Percentiles rank a stretch among this genome's conserved stretches.
These are phyloP conservation scores for Leuctra nigra DNA, from an alignment of 2,888 invertebrate genomes.

Conservation along the genomic window DNA sequence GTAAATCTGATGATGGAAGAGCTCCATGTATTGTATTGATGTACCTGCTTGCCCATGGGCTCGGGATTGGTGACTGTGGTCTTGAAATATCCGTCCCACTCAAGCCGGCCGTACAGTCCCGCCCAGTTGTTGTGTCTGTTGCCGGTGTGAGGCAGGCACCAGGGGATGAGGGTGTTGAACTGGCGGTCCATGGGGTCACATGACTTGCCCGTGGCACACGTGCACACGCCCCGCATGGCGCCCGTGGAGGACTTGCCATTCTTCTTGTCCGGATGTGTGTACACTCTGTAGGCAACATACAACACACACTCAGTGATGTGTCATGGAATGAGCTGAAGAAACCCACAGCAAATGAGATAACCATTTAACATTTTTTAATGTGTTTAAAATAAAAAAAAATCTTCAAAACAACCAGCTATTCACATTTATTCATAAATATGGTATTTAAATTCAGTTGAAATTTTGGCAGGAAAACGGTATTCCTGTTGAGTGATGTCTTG, in stretches of 20 bases:
- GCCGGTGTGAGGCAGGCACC: slow-evolving; percentile 83
- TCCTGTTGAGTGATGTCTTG: too few species aligned
- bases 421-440: too few species aligned
- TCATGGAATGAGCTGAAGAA: too few species aligned
- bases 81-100: slow-evolving; percentile 79
- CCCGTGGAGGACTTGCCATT: slow-evolving; percentile 45
- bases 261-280: slow-evolving; percentile 48
- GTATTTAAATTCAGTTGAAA: too few species aligned
- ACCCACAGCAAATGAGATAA: too few species aligned
- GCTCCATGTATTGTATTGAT: too few species aligned
- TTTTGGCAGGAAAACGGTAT: too few species aligned
- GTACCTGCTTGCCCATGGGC: slow-evolving; percentile 83
- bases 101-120: slow-evolving; percentile 71
- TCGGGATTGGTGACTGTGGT: slow-evolving; percentile 83
- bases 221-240: slow-evolving; percentile 65
- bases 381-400: too few species aligned
- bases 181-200: slow-evolving; percentile 69
- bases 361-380: too few species aligned
- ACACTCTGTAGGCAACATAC: slow-evolving; percentile 43
- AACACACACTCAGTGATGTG: too few species aligned
- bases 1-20: too few species aligned
- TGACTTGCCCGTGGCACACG: slow-evolving; percentile 55
- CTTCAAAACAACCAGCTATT: too few species aligned
- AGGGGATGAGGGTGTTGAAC: slow-evolving; percentile 77
- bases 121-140: slow-evolving; percentile 84